Evolutionary conservation across 2,888 invertebrate genomes (phyloP).

Genomic region (Halocaridina rubra): DNA sequence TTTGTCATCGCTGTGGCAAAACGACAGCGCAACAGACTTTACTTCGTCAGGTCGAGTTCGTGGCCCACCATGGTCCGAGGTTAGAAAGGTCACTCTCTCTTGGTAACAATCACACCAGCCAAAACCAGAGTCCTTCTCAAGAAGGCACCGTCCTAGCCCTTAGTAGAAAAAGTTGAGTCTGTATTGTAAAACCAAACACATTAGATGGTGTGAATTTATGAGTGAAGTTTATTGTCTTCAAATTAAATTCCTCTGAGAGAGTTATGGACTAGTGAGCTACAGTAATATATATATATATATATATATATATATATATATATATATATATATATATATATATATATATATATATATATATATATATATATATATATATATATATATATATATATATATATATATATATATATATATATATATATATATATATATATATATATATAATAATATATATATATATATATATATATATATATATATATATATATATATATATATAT

Average conservation of each 20-base stretch:
- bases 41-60: too few species aligned
- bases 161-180: too few species aligned
- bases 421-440: conserved; percentile 6
- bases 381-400: not conserved
- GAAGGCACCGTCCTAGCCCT: too few species aligned
- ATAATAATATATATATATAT: not conserved
- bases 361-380: not conserved
- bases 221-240: not conserved
- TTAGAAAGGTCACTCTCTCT: too few species aligned
- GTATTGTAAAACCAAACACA: too few species aligned
- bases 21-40: too few species aligned
- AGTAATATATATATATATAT: not conserved
- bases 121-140: too few species aligned
- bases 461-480: not conserved
- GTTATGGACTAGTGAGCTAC: not conserved
- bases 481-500: too few species aligned
- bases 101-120: too few species aligned
- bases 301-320: conserved; percentile 20
- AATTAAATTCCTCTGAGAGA: not conserved
- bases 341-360: not conserved
- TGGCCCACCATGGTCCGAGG: too few species aligned
- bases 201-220: too few species aligned
- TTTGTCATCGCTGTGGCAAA: too few species aligned
- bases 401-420: not conserved
- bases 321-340: conserved; percentile 2